Evolutionary conservation across 2,797 vertebrate species (phyloP), one percentile per base, ranked within the genome.

Genomic region (Heteromormyrus szaboi): DNA sequence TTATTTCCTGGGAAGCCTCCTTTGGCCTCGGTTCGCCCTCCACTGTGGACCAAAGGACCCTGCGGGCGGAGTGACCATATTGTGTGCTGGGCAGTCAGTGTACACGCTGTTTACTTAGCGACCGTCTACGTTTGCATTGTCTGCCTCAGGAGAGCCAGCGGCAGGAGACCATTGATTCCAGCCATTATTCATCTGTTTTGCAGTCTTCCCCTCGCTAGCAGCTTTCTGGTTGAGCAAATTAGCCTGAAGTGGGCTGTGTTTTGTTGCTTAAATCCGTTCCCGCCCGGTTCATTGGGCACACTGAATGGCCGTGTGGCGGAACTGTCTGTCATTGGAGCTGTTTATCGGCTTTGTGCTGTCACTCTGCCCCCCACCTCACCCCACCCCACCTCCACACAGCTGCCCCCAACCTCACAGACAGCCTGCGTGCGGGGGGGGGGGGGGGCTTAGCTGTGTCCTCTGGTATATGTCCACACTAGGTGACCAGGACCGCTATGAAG

Each of bases 371-470:
- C 83, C 37, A 37, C 29, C 29, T n/a, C n/a, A 7, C 17, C 79
- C 37, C 17, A 12, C 9, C n/a, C 48, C 83, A 29, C 95, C 94
- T 92, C 89, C 90, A 95, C 95, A 93, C 96, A 95, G 95, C 95
- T 92, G 92, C 92, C 93, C 93, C 95, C 95, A 93, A 94, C 96
- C 97, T 97, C 95, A 96, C 96, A 95, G 93, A 95, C 93, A 92
- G 94, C 93, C 94, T 90, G 90, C 93, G 94, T 86, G 53, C 6
- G 5, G 4, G 53, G 4, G 1, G 53, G 17, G 54, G n/a, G n/a
- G n/a, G 4, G 1, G 53, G 19, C 17, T 5, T 81, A n/a, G 41
- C 76, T 22, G 19, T 46, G 76, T 81, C 76, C 41, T 44, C 76
- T 81, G 41, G 19, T 81, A n/a, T 81, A 46, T 81, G 76, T 81